Base-by-base conservation (phyloP, 2,888 invertebrate genomes). In the Globia sparganii region DNA sequence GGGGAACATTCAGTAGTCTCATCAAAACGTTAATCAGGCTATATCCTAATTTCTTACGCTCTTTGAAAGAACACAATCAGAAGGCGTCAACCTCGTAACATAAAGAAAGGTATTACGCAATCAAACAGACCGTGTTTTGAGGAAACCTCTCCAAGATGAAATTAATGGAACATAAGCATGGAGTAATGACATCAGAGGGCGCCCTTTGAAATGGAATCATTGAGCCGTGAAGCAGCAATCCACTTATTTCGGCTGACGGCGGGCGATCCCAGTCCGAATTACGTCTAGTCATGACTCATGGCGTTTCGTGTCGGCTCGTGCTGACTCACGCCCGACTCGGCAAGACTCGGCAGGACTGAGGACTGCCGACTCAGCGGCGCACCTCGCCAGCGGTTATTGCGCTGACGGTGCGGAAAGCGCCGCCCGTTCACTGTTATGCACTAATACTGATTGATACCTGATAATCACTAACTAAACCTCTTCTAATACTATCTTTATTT, bases 161-260 rank as follows among this genome's bases (percentile, higher is more conserved):
- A 75, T 78, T 82, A 86, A 85, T 80, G 75, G 85, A 88, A 89
- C 87, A 87, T 90, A 89, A 91, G 85, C 90, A 86, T 86, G 86
- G 86, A 90, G 91, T 92, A 92, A 93, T 92, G 91, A 91, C 91
- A 92, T 92, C 90, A 92, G 86, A 91, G 90, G 90, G 89, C 88
- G 89, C 90, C 91, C 90, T 94, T 94, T 92, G 91, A 93, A 94
- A 94, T 91, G 91, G 91, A 94, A 92, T 93, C 93, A 92, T 93
- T 94, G 91, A 92, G 89, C 90, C 94, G 94, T 95, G 94, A 94
- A 95, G 93, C 90, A 91, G 93, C 94, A 95, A 96, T 96, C 94
- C 93, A 95, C 94, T 96, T 96, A 96, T 96, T 95, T 94, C 93
- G 91, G 94, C 93, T 93, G 94, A 94, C 93, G 93, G 91, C 93